Percentiles rank a stretch among this genome's conserved stretches.
These are phyloP conservation scores for Chloebia gouldiae DNA, from an alignment of 2,113 vertebrate genomes.

Conservation along the genomic window DNA sequence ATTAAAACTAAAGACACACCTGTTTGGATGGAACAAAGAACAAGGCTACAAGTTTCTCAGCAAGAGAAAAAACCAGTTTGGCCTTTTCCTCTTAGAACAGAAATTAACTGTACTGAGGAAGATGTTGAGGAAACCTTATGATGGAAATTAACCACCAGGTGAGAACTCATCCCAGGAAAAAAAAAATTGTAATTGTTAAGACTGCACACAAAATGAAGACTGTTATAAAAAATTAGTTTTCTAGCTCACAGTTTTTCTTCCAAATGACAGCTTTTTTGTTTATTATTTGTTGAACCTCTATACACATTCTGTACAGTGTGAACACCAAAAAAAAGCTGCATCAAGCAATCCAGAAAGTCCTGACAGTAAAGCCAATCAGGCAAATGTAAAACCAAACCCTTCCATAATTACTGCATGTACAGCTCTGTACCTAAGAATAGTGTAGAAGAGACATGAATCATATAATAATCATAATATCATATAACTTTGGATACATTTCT, in stretches of 20 bases:
- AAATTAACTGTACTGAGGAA: neutral
- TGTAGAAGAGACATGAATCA: neutral
- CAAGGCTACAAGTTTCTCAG: neutral
- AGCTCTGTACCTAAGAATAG: neutral
- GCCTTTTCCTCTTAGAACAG: neutral
- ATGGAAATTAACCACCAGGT: neutral
- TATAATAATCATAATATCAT: too few relatives aligned
- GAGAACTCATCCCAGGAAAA: neutral
- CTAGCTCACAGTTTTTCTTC: neutral
- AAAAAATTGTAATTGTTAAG: neutral
- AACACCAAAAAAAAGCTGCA: neutral
- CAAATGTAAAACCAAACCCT: neutral
- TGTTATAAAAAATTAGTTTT: neutral
- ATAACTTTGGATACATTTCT: neutral
- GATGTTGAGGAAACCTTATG: neutral
- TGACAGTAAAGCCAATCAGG: neutral
- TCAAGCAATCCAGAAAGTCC: neutral
- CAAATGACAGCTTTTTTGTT: neutral
- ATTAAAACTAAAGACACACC: neutral
- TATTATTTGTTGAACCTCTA: neutral
- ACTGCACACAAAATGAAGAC: neutral
- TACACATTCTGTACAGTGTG: rapidly evolving
- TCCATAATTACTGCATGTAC: neutral
- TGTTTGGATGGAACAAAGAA: neutral
- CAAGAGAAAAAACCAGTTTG: neutral